Percentiles rank a stretch among this genome's conserved stretches.
Conservation (phyloP, 2,888 invertebrate genomes). For the Cheilosia soror region DNA sequence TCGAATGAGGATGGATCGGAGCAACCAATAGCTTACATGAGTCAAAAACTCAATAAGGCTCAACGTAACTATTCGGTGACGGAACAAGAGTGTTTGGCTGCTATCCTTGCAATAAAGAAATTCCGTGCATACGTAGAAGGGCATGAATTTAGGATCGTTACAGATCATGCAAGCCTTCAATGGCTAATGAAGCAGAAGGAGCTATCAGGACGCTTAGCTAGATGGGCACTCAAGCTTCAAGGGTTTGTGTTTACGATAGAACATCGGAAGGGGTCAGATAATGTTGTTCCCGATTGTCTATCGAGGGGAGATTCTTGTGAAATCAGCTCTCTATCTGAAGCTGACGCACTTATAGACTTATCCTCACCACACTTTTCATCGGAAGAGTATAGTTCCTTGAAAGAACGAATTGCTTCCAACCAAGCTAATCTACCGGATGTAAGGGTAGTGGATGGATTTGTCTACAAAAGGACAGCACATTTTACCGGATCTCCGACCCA, state of each 20-base stretch:
- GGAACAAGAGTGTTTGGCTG: slow-evolving; percentile 45
- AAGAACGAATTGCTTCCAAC: slow-evolving; percentile 20
- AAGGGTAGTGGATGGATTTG: slow-evolving; percentile 29
- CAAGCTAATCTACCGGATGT: slow-evolving; percentile 40
- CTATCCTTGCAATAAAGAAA: slow-evolving; percentile 29
- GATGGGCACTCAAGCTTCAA: slow-evolving; percentile 73
- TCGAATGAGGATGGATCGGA: not conserved
- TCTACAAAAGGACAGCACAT: slow-evolving; percentile 40
- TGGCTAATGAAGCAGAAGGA: slow-evolving; percentile 77
- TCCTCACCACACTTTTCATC: not conserved
- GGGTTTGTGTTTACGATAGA: slow-evolving; percentile 52
- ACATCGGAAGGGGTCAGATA: slow-evolving; percentile 50
- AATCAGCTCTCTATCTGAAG: not conserved
- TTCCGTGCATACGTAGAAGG: slow-evolving; percentile 69
- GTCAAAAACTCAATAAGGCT: slow-evolving; percentile 27
- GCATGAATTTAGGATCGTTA: slow-evolving; percentile 66
- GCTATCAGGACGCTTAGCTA: slow-evolving; percentile 76
- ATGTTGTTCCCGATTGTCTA: slow-evolving; percentile 76
- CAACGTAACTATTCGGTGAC: slow-evolving; percentile 45
- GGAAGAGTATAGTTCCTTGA: slow-evolving; percentile 14
- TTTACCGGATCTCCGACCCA: slow-evolving; percentile 13
- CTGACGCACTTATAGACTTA: not conserved
- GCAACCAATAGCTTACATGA: slow-evolving; percentile 41
- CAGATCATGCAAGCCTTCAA: slow-evolving; percentile 77
- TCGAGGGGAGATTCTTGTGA: slow-evolving; percentile 51